phyloP scores from a whole-genome alignment of 2,888 invertebrate species.

The Spisula subtruncata region DNA sequence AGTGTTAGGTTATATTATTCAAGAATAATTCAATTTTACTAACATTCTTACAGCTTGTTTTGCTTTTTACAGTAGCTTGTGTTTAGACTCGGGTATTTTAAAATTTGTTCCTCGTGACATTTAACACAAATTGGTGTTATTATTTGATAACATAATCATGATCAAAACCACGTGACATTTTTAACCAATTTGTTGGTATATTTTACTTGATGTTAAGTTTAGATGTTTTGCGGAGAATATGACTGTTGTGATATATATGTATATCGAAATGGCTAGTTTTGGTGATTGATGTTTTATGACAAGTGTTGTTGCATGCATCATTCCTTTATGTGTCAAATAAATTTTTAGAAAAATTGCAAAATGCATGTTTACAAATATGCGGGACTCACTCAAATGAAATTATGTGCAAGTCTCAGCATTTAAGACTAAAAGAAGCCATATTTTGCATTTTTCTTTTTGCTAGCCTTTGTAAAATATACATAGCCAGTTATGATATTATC shows the following conservation, averaged over 20 bases:
- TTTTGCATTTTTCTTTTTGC: not conserved
- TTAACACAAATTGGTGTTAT: not conserved
- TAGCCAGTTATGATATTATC: constrained; percentile 12
- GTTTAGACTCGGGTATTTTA: not conserved
- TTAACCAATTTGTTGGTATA: not conserved
- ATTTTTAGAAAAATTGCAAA: not conserved
- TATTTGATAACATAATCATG: not conserved
- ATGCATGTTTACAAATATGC: not conserved
- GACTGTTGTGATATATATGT: not conserved
- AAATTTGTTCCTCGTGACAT: not conserved
- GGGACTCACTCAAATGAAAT: not conserved
- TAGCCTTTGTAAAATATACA: not conserved
- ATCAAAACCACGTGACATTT: not conserved
- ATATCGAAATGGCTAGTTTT: not conserved
- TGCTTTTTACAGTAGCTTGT: not conserved
- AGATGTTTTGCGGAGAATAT: not conserved
- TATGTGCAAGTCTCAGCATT: not conserved
- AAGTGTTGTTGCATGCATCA: not conserved
- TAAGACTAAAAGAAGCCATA: constrained; percentile 1
- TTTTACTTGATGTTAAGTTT: too few species aligned
- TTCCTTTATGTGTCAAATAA: constrained; percentile 11
- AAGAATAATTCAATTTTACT: not conserved
- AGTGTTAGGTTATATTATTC: constrained; percentile 7
- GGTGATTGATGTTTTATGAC: not conserved
- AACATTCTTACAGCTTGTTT: not conserved